Percentiles rank a stretch among this genome's conserved stretches.
Evolutionary conservation across 2,113 vertebrate genomes (phyloP).

Genomic region (Ia io): DNA sequence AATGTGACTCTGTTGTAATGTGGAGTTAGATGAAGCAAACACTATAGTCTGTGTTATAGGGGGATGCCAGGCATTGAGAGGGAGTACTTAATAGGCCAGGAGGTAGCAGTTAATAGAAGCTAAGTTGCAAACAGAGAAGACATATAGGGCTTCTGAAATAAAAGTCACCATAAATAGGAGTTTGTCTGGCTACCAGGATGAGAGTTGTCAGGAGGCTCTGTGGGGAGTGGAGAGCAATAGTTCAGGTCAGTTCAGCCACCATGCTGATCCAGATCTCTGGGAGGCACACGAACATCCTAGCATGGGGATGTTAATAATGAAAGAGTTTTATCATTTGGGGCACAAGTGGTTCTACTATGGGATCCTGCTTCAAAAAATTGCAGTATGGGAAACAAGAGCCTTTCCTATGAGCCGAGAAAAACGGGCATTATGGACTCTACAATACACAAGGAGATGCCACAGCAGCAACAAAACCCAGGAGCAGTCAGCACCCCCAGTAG

Average conservation of each 20-base stretch:
- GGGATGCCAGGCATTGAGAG: not conserved
- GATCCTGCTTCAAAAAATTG: not conserved
- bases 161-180: not conserved
- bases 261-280: not conserved
- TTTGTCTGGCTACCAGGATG: not conserved
- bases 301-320: not conserved
- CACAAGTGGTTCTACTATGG: not conserved
- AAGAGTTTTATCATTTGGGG: not conserved
- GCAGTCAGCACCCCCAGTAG: not conserved
- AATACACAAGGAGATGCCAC: not conserved
- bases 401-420: not conserved
- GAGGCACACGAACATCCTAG: not conserved
- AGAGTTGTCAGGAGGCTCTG: not conserved
- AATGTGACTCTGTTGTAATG: not conserved
- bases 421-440: not conserved
- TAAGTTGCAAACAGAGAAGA: not conserved
- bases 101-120: not conserved
- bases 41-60: not conserved
- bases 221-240: not conserved
- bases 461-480: not conserved
- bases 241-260: not conserved
- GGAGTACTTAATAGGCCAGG: not conserved
- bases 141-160: not conserved
- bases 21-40: not conserved
- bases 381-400: not conserved